These are phyloP conservation scores for Sminthurides aquaticus DNA, from an alignment of 2,888 invertebrate genomes.

Conservation along the genomic window DNA sequence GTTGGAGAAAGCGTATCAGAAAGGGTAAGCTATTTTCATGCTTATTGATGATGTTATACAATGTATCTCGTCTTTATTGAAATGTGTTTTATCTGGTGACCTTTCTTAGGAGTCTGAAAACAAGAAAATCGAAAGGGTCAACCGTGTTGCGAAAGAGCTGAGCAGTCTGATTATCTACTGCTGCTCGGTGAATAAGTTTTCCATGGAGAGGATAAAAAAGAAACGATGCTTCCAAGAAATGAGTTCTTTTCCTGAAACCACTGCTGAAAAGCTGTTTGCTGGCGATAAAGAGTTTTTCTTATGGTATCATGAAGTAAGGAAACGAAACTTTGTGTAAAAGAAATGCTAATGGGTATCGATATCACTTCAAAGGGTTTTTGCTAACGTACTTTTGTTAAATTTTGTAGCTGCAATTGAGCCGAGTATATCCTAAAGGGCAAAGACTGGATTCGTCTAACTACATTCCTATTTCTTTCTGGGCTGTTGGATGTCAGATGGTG, in stretches of 20 bases:
- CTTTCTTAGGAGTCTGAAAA: slow-evolving; percentile 62
- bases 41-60: too few species aligned
- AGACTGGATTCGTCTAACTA: slow-evolving; percentile 96
- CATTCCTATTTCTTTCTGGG: slow-evolving; percentile 91
- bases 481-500: slow-evolving; percentile 91
- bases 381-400: background rate
- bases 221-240: slow-evolving; percentile 84
- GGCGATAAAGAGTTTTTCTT: slow-evolving; percentile 67
- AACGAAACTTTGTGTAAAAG: too few species aligned
- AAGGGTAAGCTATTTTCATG: slow-evolving; percentile 12
- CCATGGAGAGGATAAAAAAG: slow-evolving; percentile 62
- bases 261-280: slow-evolving; percentile 81
- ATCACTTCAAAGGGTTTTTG: background rate
- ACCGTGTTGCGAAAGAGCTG: slow-evolving; percentile 91
- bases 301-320: slow-evolving; percentile 62
- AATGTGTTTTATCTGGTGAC: slow-evolving; percentile 3
- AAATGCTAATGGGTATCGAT: background rate
- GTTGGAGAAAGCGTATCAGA: slow-evolving; percentile 22
- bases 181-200: slow-evolving; percentile 70
- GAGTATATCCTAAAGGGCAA: slow-evolving; percentile 84
- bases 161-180: slow-evolving; percentile 95
- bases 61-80: slow-evolving; percentile 2
- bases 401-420: slow-evolving; percentile 66
- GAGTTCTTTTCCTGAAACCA: slow-evolving; percentile 96
- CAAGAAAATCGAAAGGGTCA: slow-evolving; percentile 78